Evolutionary conservation across 2,113 vertebrate genomes (phyloP).

Genomic region (Mesocricetus auratus): DNA sequence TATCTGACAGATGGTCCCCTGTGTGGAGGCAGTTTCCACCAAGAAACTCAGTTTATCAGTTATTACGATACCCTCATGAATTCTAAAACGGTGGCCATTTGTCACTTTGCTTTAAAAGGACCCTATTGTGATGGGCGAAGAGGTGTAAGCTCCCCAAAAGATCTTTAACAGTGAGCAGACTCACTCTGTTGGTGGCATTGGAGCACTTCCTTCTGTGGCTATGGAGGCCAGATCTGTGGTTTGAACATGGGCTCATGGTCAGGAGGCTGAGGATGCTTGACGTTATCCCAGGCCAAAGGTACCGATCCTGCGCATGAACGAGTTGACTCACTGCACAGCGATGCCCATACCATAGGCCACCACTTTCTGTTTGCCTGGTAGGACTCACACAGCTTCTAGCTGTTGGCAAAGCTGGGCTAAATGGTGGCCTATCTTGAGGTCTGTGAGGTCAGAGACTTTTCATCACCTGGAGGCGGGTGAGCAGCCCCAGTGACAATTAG

Average conservation of each 20-base stretch:
- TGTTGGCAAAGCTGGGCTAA: background rate
- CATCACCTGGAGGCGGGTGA: background rate
- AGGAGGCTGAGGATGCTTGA: background rate
- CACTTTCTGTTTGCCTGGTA: background rate
- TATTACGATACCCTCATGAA: background rate
- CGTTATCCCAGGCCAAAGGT: background rate
- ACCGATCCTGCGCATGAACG: background rate
- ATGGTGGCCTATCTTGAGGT: background rate
- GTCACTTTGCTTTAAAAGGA: conserved; percentile 55
- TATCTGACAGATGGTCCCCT: conserved; percentile 45
- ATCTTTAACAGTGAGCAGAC: background rate
- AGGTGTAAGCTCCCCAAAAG: background rate
- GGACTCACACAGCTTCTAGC: rapidly evolving
- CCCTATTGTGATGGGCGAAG: background rate
- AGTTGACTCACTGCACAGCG: background rate
- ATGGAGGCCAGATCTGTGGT: background rate
- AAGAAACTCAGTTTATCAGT: background rate
- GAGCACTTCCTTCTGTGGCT: background rate
- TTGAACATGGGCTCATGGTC: background rate
- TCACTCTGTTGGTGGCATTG: background rate
- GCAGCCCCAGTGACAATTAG: too few relatives aligned
- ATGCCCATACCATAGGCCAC: rapidly evolving
- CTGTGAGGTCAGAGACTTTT: background rate
- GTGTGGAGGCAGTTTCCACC: conserved; percentile 23
- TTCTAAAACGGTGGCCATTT: background rate